phyloP scores from a whole-genome alignment of 2,797 vertebrate genomes.

The Champsocephalus esox region DNA sequence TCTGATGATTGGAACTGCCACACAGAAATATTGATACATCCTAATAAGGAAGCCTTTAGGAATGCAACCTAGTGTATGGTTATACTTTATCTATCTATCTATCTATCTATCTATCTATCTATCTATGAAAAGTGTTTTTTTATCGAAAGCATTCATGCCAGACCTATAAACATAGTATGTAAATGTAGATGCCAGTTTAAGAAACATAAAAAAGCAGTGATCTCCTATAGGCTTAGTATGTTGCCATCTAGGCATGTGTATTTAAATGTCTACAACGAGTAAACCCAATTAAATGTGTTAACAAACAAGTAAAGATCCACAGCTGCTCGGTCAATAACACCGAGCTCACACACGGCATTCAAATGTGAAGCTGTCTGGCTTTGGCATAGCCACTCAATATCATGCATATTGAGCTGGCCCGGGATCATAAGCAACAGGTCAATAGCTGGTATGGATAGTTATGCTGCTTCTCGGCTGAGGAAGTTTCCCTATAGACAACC shows the following conservation, averaged over 20 bases:
- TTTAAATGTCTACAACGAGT: slow-evolving; percentile 77
- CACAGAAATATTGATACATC: slow-evolving; percentile 61
- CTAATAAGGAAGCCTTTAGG: slow-evolving; percentile 23
- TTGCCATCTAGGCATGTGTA: slow-evolving; percentile 50
- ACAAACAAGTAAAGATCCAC: slow-evolving; percentile 87
- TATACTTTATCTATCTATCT: slow-evolving; percentile 2
- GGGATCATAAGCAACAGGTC: slow-evolving; percentile 85
- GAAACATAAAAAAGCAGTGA: not conserved
- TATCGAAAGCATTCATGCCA: not conserved
- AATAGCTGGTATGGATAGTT: slow-evolving; percentile 75
- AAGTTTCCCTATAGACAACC: slow-evolving; percentile 63
- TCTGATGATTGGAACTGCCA: slow-evolving; percentile 68
- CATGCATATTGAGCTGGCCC: slow-evolving; percentile 77
- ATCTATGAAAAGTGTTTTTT: not conserved
- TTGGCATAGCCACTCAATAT: slow-evolving; percentile 73
- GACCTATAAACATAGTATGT: not conserved
- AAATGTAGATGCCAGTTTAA: slow-evolving; percentile 1
- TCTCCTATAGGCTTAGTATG: not conserved
- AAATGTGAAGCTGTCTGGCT: slow-evolving; percentile 80
- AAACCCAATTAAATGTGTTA: slow-evolving; percentile 87
- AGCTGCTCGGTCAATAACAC: slow-evolving; percentile 81
- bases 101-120: not conserved
- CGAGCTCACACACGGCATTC: slow-evolving; percentile 77
- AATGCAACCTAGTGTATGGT: slow-evolving; percentile 1
- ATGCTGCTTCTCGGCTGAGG: slow-evolving; percentile 58